Evolutionary conservation across 2,797 vertebrate species (phyloP), one percentile per base, ranked within the genome.

Genomic region (Acipenser transmontanus): DNA sequence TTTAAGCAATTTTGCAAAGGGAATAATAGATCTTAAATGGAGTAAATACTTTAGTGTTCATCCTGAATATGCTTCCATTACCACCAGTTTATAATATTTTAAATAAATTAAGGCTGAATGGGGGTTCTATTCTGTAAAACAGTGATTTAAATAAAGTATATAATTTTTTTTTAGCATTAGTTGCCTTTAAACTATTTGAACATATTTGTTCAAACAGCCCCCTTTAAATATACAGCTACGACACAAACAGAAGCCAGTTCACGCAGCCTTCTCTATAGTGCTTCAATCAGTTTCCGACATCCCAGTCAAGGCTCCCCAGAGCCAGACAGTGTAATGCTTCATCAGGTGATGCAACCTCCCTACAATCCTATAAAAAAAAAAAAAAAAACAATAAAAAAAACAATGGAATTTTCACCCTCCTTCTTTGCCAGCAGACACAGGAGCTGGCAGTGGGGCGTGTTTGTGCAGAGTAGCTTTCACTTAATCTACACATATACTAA

Each of bases 401-500:
- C 34, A 34, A 34, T 34, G 34, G 34, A 59, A 68, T 47, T 9
- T 47, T 47, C 47, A 64, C 12, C 14, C 11, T 64, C 63, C 59
- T 9, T 62, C 54, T 54, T 50, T 59, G 56, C 48, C 59, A 72
- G 49, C 52, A 64, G 54, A 50, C 57, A 59, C 66, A 65, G 59
- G 66, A 34, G 9, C 34, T 59, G 72, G 8, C n/a, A 50, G 9
- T n/a, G 3, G 8, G 13, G 34, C 12, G 6, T 34, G 50, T 52
- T 12, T 52, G 50, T 12, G 50, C 6, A 52, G 50, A 6, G 50
- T 52, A 8, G 50, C 14, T 59, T 34, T 34, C 34, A 34, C 34
- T 34, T 68, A 62, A 68, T 70, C 83, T 93, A 98, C 76, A 99
- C 95, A 68, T 97, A 98, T 65, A 99, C 94, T 65, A 97, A 80